Evolutionary conservation across 2,888 invertebrate species (phyloP).

Genomic region (Eustalomyia histrio): DNA sequence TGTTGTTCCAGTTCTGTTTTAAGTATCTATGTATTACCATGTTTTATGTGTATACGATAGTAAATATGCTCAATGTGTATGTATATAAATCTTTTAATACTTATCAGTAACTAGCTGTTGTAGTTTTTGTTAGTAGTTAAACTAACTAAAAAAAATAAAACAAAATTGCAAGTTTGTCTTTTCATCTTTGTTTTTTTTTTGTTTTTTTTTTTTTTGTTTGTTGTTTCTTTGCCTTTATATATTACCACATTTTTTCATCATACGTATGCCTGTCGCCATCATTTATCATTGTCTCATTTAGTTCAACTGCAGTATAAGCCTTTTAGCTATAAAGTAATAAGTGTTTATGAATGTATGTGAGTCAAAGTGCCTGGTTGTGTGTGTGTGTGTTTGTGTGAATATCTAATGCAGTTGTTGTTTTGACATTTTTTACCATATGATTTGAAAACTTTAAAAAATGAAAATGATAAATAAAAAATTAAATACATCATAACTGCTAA

Average conservation of each 20-base stretch:
- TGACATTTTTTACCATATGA: constrained; percentile 31
- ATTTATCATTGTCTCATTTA: constrained; percentile 69
- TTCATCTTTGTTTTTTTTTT: background rate
- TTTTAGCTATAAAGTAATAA: constrained; percentile 61
- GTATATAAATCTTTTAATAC: constrained; percentile 20
- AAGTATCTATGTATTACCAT: too few relatives aligned
- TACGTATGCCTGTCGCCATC: constrained; percentile 53
- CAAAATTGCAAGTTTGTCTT: constrained; percentile 31
- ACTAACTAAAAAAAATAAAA: constrained; percentile 32
- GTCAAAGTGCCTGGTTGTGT: constrained; percentile 31
- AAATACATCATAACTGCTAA: constrained; percentile 42
- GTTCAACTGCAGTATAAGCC: constrained; percentile 65
- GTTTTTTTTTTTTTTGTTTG: too few relatives aligned
- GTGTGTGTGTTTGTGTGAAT: constrained; percentile 27
- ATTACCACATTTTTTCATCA: constrained; percentile 29
- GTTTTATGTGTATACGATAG: background rate
- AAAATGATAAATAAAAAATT: constrained; percentile 11
- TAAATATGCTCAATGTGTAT: background rate
- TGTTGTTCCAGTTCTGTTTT: too few relatives aligned
- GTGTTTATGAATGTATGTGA: constrained; percentile 58
- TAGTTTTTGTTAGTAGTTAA: constrained; percentile 39
- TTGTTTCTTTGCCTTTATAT: background rate
- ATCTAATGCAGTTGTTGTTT: background rate
- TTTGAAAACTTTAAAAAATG: constrained; percentile 32
- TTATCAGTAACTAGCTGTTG: constrained; percentile 31